These are phyloP conservation scores for Trichonephila inaurata DNA, from an alignment of 1,140 invertebrate genomes.

Conservation along the genomic window DNA sequence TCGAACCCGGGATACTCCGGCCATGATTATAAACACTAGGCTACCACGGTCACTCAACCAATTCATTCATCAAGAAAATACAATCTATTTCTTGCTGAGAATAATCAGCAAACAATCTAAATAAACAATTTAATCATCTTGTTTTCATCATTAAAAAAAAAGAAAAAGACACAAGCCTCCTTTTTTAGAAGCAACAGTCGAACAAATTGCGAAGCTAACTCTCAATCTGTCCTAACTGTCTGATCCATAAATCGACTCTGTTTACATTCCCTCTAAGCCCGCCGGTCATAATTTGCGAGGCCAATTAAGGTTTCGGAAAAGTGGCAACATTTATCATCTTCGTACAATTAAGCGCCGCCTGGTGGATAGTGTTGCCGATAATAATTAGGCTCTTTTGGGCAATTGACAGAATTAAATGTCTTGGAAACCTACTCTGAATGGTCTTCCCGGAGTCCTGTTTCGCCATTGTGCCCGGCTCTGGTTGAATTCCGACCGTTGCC, in stretches of 20 bases:
- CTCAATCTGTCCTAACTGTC: not conserved
- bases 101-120: no score
- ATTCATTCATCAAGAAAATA: no score
- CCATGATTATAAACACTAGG: no score
- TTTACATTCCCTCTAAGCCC: constrained; percentile 59
- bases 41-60: no score
- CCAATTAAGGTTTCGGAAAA: constrained; percentile 61
- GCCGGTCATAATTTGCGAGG: constrained; percentile 53
- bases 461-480: constrained; percentile 8
- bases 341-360: constrained; percentile 72
- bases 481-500: no score
- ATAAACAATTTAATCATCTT: no score
- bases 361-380: constrained; percentile 65
- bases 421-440: constrained; percentile 50
- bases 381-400: constrained; percentile 73
- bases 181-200: not conserved
- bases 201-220: not conserved
- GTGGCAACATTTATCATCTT: constrained; percentile 74
- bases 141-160: no score
- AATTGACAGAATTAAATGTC: constrained; percentile 74
- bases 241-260: constrained; percentile 64
- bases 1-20: no score
- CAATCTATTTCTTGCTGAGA: no score
- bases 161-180: not conserved
- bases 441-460: constrained; percentile 46